Evolutionary conservation across 2,113 vertebrate species (phyloP).

Genomic region (Alligator sinensis): DNA sequence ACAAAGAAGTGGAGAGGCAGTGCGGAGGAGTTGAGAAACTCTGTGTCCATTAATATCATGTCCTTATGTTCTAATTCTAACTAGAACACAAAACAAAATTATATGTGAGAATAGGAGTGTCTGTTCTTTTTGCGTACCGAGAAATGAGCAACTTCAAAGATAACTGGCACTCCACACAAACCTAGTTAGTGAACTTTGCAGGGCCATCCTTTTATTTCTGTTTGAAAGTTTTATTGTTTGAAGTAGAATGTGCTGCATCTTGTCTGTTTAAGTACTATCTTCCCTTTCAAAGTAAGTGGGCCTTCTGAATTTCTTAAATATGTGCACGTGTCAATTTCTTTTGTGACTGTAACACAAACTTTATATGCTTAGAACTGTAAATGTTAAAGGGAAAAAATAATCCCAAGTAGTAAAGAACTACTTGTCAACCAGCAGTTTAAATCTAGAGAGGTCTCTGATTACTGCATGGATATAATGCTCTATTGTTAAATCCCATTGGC

Average conservation of each 20-base stretch:
- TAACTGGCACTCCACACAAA: too few species aligned
- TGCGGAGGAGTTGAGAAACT: slow-evolving; percentile 1
- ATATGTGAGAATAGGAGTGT: background rate
- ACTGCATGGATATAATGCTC: background rate
- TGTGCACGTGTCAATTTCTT: background rate
- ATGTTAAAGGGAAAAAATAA: background rate
- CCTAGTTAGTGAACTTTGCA: background rate
- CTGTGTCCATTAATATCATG: slow-evolving; percentile 7
- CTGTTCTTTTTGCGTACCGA: too few species aligned
- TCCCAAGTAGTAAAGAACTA: background rate
- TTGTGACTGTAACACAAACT: background rate
- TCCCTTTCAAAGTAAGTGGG: background rate
- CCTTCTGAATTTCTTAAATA: background rate
- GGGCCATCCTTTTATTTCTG: background rate
- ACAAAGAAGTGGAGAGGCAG: slow-evolving; percentile 53
- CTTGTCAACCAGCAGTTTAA: background rate
- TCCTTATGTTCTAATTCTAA: slow-evolving; percentile 18
- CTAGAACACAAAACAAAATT: slow-evolving; percentile 10
- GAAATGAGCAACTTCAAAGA: too few species aligned
- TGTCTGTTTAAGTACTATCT: background rate
- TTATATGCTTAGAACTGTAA: background rate
- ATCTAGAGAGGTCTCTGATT: background rate
- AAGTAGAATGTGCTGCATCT: background rate
- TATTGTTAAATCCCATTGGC: slow-evolving; percentile 4
- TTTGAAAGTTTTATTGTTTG: background rate